These are phyloP conservation scores for Pollenia amentaria DNA, from an alignment of 2,888 invertebrate genomes.

Conservation along the genomic window DNA sequence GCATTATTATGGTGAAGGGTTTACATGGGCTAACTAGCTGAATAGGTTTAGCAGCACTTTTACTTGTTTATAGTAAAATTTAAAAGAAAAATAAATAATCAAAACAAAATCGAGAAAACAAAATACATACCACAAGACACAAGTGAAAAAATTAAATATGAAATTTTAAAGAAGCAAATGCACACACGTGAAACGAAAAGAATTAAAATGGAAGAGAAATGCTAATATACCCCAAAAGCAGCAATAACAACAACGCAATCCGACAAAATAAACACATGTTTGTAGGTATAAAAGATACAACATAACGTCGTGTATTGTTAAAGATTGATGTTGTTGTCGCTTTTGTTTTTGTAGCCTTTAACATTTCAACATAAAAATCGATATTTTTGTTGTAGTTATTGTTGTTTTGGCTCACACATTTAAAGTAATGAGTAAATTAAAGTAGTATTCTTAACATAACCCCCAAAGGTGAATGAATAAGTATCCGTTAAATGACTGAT, in stretches of 20 bases:
- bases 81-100: slow-evolving; percentile 3
- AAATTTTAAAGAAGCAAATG: slow-evolving; percentile 26
- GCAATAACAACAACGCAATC: slow-evolving; percentile 10
- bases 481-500: neutral
- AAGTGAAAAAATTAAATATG: slow-evolving; percentile 24
- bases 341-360: slow-evolving; percentile 26
- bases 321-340: neutral
- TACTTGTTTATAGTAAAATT: too few species aligned
- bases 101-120: slow-evolving; percentile 33
- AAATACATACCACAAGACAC: slow-evolving; percentile 2
- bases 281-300: slow-evolving; percentile 20
- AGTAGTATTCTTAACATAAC: neutral
- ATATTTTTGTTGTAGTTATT: slow-evolving; percentile 50
- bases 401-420: slow-evolving; percentile 22
- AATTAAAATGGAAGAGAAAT: slow-evolving; percentile 47
- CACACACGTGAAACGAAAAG: slow-evolving; percentile 15
- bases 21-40: too few species aligned
- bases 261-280: slow-evolving; percentile 50
- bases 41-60: too few species aligned
- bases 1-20: too few species aligned
- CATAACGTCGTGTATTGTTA: slow-evolving; percentile 29
- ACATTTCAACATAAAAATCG: slow-evolving; percentile 63
- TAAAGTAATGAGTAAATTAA: slow-evolving; percentile 30
- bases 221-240: slow-evolving; percentile 55
- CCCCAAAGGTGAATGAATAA: slow-evolving; percentile 18